Evolutionary conservation across 2,888 invertebrate genomes (phyloP).

Genomic region (Crematogaster levior): DNA sequence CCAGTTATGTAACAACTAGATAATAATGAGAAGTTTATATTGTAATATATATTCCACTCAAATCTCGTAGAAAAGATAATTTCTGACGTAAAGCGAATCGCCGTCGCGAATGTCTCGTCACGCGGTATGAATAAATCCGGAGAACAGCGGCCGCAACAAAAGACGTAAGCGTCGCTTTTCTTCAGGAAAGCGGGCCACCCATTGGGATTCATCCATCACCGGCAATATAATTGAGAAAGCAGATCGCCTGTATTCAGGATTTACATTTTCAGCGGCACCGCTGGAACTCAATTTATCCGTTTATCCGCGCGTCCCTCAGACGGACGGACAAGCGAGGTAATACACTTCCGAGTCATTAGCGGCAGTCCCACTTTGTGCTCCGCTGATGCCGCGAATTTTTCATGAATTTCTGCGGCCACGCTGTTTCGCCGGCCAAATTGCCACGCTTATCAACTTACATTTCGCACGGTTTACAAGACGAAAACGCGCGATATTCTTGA

Average conservation of each 20-base stretch:
- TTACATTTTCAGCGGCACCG: constrained; percentile 34
- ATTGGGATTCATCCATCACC: constrained; percentile 48
- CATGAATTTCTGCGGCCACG: constrained; percentile 58
- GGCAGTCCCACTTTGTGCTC: constrained; percentile 46
- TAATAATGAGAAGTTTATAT: constrained; percentile 10
- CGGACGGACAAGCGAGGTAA: constrained; percentile 33
- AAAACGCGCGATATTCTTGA: not conserved
- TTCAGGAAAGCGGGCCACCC: constrained; percentile 31
- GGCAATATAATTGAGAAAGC: constrained; percentile 49
- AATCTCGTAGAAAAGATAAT: constrained; percentile 18
- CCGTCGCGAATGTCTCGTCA: not conserved
- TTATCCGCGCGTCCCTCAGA: constrained; percentile 18
- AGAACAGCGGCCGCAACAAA: constrained; percentile 21
- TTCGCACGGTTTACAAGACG: not conserved
- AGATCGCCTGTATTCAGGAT: constrained; percentile 44
- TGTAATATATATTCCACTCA: not conserved
- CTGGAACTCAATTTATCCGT: constrained; percentile 40
- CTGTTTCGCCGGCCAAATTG: constrained; percentile 10
- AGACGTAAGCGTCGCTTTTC: constrained; percentile 36
- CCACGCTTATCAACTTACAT: constrained; percentile 23
- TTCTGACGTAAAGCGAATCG: constrained; percentile 18
- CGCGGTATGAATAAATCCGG: constrained; percentile 25
- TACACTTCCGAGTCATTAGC: constrained; percentile 68
- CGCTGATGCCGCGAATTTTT: constrained; percentile 62
- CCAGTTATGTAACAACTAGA: not conserved